Base-by-base conservation (phyloP, 1,140 invertebrate species). In the Temnothorax nylanderi region DNA sequence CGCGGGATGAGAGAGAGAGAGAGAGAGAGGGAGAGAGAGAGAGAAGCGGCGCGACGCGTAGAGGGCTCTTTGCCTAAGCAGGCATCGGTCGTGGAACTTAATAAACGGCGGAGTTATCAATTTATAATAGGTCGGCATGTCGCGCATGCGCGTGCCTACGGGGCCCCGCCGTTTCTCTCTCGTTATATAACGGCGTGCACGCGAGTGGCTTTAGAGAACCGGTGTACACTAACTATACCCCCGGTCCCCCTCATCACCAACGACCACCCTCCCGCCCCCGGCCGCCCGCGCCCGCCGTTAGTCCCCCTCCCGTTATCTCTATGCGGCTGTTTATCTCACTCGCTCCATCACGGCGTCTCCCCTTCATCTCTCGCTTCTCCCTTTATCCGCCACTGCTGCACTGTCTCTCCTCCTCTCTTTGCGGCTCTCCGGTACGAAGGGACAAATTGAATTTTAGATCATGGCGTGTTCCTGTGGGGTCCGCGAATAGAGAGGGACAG, bases 361-460 rank as follows among this genome's bases (percentile, higher is more conserved):
- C 81, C 60, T 37, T 64, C 77, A 56, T 21, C 71, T 75, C 72
- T 54, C 49, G 32, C 51, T 18, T 84, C 85, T 76, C 60, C 49
- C 60, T 56, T 32, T 72, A 32, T 74, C 69, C 26, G 74, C 37
- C 34, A 54, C 56, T 74, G 47, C 41, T 60, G 64, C 62, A 87
- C 77, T 89, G 69, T 91, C 87, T 86, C 91, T 85, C 91, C 72
- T 85, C 69, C 81, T 75, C 82, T 86, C 88, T 90, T 88, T 90
- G 87, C 85, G 89, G 91, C 90, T 89, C 90, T 89, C 90, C 84
- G 87, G 84, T 91, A 89, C 93, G 93, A 94, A 95, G 95, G 93
- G 94, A 95, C 94, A 95, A 95, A 95, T 95, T 95, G 94, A 95
- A 95, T 95, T 95, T 95, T 94, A 94, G 94, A 95, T 95, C 94